Evolutionary conservation across 2,797 vertebrate species (phyloP).

Genomic region (Xerus rutilus): DNA sequence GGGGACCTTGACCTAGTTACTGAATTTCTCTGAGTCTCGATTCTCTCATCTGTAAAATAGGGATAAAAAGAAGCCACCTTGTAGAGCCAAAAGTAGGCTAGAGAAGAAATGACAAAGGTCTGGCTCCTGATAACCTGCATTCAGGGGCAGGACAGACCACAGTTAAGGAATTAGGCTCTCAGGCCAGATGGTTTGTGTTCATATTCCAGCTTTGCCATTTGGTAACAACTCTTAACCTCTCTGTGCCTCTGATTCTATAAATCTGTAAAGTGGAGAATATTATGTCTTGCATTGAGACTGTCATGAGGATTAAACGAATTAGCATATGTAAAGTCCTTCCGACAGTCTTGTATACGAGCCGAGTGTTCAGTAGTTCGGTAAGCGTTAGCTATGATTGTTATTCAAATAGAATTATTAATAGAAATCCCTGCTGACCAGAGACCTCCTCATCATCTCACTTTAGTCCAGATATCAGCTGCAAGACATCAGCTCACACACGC

Average conservation of each 20-base stretch:
- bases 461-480: slow-evolving; percentile 71
- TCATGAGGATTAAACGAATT: background rate
- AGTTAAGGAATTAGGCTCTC: background rate
- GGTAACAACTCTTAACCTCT: background rate
- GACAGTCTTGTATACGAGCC: background rate
- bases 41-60: slow-evolving; percentile 60
- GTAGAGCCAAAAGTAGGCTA: background rate
- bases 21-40: slow-evolving; percentile 67
- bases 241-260: background rate
- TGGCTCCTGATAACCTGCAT: background rate
- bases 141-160: background rate
- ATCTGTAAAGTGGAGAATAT: background rate
- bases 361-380: background rate
- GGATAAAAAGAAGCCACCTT: slow-evolving; percentile 10
- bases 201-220: background rate
- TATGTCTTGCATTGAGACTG: background rate
- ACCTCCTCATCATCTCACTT: slow-evolving; percentile 58
- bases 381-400: background rate
- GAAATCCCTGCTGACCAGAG: slow-evolving; percentile 66
- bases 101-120: background rate
- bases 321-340: background rate
- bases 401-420: slow-evolving; percentile 67
- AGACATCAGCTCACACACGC: background rate
- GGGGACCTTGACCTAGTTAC: slow-evolving; percentile 50
- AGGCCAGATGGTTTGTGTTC: background rate